Base-by-base conservation (phyloP, 2,797 vertebrate genomes). In the Chaenodraco wilsoni region DNA sequence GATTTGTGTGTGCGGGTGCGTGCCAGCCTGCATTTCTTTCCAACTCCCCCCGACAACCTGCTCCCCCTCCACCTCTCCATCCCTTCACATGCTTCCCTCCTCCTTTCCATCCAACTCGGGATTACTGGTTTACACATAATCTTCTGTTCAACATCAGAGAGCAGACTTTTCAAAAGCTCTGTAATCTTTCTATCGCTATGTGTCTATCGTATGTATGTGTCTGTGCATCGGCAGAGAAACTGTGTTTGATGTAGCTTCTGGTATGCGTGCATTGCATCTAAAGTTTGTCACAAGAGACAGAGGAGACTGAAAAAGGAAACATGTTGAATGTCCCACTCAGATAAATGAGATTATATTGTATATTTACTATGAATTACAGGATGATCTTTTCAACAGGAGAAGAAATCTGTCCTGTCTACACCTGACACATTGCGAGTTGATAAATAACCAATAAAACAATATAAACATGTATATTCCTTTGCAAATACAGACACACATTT, bases 41-140 rank as follows among this genome's bases (percentile, higher is more conserved):
- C 65, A 82, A 81, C 77, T 88, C 52, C 71, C 85, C 65, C 80
- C 31, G 11, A 31, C 63, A 76, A 75, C 66, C 66, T 13, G 12
- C 78, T 68, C 52, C 15, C 66, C 56, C 44, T 52, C 74, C 54
- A 45, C 1, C 31, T 5, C 62, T 41, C 46, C 73, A 63, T 50
- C 76, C 52, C 63, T 65, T 78, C 69, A 66, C 82, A 75, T 77
- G 66, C 59, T 60, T 58, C 60, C 68, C 76, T 83, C 73, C 72
- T 69, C 56, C 74, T 68, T 64, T 82, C 80, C 83, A 74, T 93
- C 92, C 91, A 91, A 90, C 78, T 92, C 77, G 54, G 92, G 93
- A 95, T 94, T 94, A 95, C 84, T 78, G 87, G 76, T 88, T 91
- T 89, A 87, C 83, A 82, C 86, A 87, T 94, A 95, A 94, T 94